A percentile compares a stretch with the other conserved stretches of the same genome.
phyloP scores from a whole-genome alignment of 92 coral and sea anemone species.

The Phenganax marumi region DNA sequence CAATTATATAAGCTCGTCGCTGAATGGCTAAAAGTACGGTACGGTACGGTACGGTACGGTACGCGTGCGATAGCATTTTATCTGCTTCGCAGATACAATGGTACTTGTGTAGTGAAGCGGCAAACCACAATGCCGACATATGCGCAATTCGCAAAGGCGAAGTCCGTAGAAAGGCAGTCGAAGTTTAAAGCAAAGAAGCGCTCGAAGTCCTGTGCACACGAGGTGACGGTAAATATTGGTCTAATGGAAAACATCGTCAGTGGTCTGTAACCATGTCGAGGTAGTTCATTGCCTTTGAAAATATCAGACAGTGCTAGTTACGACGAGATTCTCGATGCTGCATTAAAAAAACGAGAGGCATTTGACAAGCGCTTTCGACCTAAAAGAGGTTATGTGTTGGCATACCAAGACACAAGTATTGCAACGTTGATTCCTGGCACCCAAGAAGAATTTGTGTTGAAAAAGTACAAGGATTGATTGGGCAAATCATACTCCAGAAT shows the following conservation, averaged over 20 bases:
- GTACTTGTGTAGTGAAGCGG: neutral
- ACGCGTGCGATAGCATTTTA: too few species aligned
- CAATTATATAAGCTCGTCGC: too few species aligned
- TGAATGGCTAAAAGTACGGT: too few species aligned
- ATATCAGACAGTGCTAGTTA: slow-evolving; percentile 28
- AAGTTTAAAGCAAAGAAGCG: slow-evolving; percentile 48
- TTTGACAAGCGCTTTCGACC: slow-evolving; percentile 47
- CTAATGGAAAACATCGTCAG: slow-evolving; percentile 46
- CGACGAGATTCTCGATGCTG: slow-evolving; percentile 36
- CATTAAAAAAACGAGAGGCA: slow-evolving; percentile 40
- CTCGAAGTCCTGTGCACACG: slow-evolving; percentile 13
- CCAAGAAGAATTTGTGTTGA: slow-evolving; percentile 50
- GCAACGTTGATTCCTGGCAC: slow-evolving; percentile 55
- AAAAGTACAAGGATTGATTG: slow-evolving; percentile 62
- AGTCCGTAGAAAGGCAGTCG: slow-evolving; percentile 49
- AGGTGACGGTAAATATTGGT: slow-evolving; percentile 50
- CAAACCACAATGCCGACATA: slow-evolving; percentile 40
- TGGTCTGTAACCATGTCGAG: slow-evolving; percentile 50
- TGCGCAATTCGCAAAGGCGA: slow-evolving; percentile 44
- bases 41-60: too few species aligned
- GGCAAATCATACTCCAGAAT: slow-evolving; percentile 58
- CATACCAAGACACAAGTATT: slow-evolving; percentile 60
- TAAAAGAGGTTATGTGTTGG: slow-evolving; percentile 57
- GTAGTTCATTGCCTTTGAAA: slow-evolving; percentile 50
- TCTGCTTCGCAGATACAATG: too few species aligned